These are phyloP conservation scores for Sycophila texana DNA, from an alignment of 2,888 invertebrate species.

Conservation along the genomic window DNA sequence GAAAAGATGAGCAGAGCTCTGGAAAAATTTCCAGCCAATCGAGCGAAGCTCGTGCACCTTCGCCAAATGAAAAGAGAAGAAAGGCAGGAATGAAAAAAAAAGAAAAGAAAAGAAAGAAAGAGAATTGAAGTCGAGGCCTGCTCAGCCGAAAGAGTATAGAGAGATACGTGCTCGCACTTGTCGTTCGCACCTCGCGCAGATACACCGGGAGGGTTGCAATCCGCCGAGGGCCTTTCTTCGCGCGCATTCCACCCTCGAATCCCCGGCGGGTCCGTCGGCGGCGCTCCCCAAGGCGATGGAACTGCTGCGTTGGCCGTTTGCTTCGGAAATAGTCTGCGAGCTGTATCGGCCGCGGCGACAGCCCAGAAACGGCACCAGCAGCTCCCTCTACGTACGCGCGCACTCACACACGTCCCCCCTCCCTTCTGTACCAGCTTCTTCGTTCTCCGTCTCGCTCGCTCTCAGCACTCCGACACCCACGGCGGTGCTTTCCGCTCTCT, in stretches of 20 bases:
- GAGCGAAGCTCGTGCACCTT: too few relatives aligned
- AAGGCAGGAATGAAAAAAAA: neutral
- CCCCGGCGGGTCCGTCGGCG: constrained; percentile 16
- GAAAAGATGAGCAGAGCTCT: neutral
- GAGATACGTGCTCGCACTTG: neutral
- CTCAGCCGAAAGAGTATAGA: neutral
- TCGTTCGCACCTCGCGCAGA: constrained; percentile 15
- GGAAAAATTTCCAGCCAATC: too few relatives aligned
- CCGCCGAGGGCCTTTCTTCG: constrained; percentile 18
- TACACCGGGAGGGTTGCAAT: constrained; percentile 14
- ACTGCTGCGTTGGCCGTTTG: constrained; percentile 28
- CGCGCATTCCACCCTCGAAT: neutral
- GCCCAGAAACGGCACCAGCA: constrained; percentile 25
- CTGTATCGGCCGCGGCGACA: neutral
- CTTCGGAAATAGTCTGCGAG: constrained; percentile 29
- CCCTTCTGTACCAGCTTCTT: neutral
- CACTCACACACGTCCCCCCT: neutral
- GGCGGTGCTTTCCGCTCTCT: constrained; percentile 27
- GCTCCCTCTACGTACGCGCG: constrained; percentile 52
- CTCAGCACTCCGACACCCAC: constrained; percentile 61
- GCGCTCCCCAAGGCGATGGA: constrained; percentile 19
- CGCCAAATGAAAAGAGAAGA: neutral
- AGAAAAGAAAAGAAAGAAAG: neutral
- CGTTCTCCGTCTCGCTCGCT: constrained; percentile 40
- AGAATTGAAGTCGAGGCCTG: constrained; percentile 10